phyloP scores from a whole-genome alignment of 2,113 vertebrate genomes.

The Sisor rabdophorus region DNA sequence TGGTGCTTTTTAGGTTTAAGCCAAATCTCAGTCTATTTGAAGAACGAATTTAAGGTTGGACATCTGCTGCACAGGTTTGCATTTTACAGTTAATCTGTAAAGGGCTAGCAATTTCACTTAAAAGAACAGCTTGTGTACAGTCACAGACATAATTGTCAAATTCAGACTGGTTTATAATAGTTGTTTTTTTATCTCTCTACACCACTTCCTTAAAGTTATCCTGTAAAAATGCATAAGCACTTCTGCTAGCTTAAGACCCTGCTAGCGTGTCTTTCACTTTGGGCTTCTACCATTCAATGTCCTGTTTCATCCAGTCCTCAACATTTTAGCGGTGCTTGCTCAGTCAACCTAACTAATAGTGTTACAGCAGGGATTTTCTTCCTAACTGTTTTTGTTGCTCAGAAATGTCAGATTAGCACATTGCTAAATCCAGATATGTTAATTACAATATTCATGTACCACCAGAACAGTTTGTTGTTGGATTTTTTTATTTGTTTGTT shows the following conservation, averaged over 20 bases:
- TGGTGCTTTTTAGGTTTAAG: background rate
- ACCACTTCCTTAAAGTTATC: background rate
- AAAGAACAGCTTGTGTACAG: too few relatives aligned
- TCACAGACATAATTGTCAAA: background rate
- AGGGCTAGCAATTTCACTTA: background rate
- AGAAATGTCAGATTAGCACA: background rate
- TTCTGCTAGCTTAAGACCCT: slow-evolving; percentile 48
- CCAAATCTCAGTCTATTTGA: background rate
- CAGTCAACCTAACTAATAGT: background rate
- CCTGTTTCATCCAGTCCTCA: background rate
- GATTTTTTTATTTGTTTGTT: background rate
- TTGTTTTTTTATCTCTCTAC: background rate
- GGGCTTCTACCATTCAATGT: slow-evolving; percentile 43
- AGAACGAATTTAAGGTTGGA: background rate
- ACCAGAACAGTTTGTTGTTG: background rate
- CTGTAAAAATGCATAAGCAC: background rate
- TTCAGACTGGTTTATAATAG: background rate
- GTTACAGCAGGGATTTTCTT: background rate
- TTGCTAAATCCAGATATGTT: background rate
- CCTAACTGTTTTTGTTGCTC: slow-evolving; percentile 6
- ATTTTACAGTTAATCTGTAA: slow-evolving; percentile 6
- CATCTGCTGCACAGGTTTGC: background rate
- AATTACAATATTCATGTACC: background rate
- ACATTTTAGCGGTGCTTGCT: background rate
- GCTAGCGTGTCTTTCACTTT: slow-evolving; percentile 62